Evolutionary conservation across 2,797 vertebrate genomes (phyloP).

Genomic region (Ctenosaura bakeri): DNA sequence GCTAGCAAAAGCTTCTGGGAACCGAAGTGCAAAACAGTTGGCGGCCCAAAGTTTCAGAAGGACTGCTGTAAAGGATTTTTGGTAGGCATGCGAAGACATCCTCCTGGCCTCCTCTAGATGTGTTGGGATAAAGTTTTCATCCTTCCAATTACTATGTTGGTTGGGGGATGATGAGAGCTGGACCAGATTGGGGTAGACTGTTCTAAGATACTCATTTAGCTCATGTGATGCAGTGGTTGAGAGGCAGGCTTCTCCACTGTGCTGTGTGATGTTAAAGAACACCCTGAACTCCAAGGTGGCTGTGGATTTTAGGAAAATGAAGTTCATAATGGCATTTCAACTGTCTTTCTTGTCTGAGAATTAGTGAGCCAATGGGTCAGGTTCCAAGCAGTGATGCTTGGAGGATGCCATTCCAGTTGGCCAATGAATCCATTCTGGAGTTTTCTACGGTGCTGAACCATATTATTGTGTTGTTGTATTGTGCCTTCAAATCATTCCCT

Average conservation of each 20-base stretch:
- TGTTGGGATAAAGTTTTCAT: background rate
- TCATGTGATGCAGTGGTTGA: background rate
- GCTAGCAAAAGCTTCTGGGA: background rate
- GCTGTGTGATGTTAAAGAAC: no score
- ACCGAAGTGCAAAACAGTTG: no score
- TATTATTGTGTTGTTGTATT: no score
- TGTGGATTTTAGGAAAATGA: background rate
- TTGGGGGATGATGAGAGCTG: background rate
- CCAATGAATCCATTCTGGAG: no score
- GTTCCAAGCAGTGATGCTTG: no score
- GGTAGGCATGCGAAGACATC: no score
- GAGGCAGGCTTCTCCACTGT: background rate
- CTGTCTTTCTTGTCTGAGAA: background rate
- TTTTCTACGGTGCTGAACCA: no score
- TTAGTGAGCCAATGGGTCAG: background rate
- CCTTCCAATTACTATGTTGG: background rate
- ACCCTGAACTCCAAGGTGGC: no score
- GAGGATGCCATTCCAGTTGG: no score
- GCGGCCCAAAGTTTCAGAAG: no score
- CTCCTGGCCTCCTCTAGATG: background rate
- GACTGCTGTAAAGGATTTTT: background rate
- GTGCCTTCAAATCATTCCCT: no score
- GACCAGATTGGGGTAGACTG: background rate
- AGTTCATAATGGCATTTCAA: background rate
- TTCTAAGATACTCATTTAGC: background rate